Evolutionary conservation across 2,797 vertebrate genomes (phyloP), one percentile per base, ranked within the genome.

Genomic region (Syngnathus rostellatus): DNA sequence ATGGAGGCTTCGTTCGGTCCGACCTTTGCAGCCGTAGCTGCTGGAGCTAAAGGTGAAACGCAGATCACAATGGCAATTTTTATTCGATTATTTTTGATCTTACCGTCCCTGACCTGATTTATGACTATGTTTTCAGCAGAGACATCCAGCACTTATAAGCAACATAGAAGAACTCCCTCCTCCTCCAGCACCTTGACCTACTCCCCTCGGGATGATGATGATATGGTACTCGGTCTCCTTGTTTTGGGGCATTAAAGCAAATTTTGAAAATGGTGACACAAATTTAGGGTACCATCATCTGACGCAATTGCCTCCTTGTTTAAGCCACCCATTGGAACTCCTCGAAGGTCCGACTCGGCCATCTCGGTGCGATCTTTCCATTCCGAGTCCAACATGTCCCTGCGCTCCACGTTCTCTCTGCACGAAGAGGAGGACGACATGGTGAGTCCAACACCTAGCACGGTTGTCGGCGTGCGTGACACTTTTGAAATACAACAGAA

Each of bases 371-470:
- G 96, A 57, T 99, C 97, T 0, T 83, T 99, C 72, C 97, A 98
- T 79, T 99, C 97, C 0, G 97, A 99, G 87, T 98, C 97, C 89
- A 99, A 94, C 91, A 98, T 99, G 93, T 98, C 97, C 66, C 79
- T 99, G 77, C 96, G 97, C 77, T 99, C 97, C 64, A 98, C 97
- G 0, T 99, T 98, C 87, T 99, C 97, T 0, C 91, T 99, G 77
- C 97, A 98, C 0, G 97, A 99, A 83, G 97, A 99, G 84, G 97
- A 99, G 79, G 97, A 98, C 76, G 97, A 99, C 90, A 91, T 89
- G 85, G 97, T 99, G 90, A 14, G 60, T 45, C 60, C 0, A 68
- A 86, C 16, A 19, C 19, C 5, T 37, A 12, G 14, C 14, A 23
- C 58, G 17, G 45, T 1, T 46, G 14, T 46, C 5, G 17, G 0